Conservation (phyloP, 2,113 vertebrate species). For the Pantherophis guttatus region DNA sequence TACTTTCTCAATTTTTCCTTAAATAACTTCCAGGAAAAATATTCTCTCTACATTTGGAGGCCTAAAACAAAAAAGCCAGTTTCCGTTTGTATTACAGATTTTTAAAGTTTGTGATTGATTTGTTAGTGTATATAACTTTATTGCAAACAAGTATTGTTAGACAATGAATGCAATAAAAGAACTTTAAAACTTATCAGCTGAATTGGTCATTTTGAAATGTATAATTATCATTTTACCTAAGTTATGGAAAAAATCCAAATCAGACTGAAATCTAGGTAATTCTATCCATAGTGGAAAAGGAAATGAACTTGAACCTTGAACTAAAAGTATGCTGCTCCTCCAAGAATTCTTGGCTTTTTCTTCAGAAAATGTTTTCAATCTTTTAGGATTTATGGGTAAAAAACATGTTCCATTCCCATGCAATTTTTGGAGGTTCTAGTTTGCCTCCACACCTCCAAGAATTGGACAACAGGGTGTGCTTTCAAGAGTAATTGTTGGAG, state of each 20-base stretch:
- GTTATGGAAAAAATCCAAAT: background rate
- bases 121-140: constrained; percentile 81
- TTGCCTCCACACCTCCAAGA: background rate
- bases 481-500: background rate
- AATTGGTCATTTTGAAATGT: constrained; percentile 18
- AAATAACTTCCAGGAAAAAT: constrained; percentile 56
- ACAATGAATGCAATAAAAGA: constrained; percentile 84
- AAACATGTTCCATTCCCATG: background rate
- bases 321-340: too few relatives aligned
- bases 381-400: background rate
- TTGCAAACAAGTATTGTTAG: constrained; percentile 80
- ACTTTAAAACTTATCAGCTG: constrained; percentile 54
- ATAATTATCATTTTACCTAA: constrained; percentile 36
- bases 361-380: background rate
- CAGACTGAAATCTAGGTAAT: background rate
- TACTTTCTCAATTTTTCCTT: constrained; percentile 70
- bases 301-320: background rate
- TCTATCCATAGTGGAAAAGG: background rate
- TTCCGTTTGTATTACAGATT: constrained; percentile 68
- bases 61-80: constrained; percentile 36
- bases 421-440: background rate
- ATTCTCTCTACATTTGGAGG: constrained; percentile 62
- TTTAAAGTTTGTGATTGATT: constrained; percentile 69
- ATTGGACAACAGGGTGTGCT: background rate
- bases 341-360: background rate